These are phyloP conservation scores for Drosophila demipolita DNA, from an alignment of 2,888 invertebrate genomes.

Conservation along the genomic window DNA sequence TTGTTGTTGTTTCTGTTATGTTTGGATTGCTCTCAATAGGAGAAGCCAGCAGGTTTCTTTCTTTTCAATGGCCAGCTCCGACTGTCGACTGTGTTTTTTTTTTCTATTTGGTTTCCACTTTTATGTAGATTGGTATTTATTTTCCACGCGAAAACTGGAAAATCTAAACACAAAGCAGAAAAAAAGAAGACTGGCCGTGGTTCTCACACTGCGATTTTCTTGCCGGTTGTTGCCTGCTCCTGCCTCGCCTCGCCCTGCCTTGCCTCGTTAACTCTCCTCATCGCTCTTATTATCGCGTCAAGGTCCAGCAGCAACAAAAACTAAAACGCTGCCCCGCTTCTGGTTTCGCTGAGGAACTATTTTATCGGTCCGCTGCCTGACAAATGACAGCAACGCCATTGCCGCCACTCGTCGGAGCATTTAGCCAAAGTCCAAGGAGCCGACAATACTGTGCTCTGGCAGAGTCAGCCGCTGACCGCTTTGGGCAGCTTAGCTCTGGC, in stretches of 20 bases:
- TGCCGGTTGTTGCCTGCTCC: slow-evolving; percentile 22
- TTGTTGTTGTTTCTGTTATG: slow-evolving; percentile 20
- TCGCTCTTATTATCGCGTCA: slow-evolving; percentile 80
- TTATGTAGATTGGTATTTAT: slow-evolving; percentile 80
- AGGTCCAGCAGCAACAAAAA: slow-evolving; percentile 52
- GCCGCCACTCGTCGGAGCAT: slow-evolving; percentile 50
- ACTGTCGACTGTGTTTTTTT: slow-evolving; percentile 61
- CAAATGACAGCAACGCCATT: slow-evolving; percentile 72
- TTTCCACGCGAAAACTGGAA: slow-evolving; percentile 71
- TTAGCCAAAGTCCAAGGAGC: slow-evolving; percentile 66
- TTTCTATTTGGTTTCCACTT: slow-evolving; percentile 73
- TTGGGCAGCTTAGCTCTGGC: background rate
- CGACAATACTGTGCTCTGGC: slow-evolving; percentile 33
- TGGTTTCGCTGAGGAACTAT: slow-evolving; percentile 60
- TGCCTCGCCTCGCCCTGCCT: slow-evolving; percentile 6
- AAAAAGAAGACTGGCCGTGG: slow-evolving; percentile 42
- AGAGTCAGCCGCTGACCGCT: slow-evolving; percentile 43
- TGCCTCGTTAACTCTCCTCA: slow-evolving; percentile 68
- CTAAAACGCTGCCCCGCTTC: slow-evolving; percentile 33
- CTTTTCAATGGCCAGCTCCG: slow-evolving; percentile 61
- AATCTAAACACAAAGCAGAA: slow-evolving; percentile 32
- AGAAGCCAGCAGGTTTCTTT: slow-evolving; percentile 64
- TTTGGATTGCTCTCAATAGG: slow-evolving; percentile 57
- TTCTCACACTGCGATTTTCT: slow-evolving; percentile 68
- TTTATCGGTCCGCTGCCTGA: slow-evolving; percentile 76